These are phyloP conservation scores for Acestrorhynchus altus DNA, from an alignment of 2,797 vertebrate species.

Conservation along the genomic window DNA sequence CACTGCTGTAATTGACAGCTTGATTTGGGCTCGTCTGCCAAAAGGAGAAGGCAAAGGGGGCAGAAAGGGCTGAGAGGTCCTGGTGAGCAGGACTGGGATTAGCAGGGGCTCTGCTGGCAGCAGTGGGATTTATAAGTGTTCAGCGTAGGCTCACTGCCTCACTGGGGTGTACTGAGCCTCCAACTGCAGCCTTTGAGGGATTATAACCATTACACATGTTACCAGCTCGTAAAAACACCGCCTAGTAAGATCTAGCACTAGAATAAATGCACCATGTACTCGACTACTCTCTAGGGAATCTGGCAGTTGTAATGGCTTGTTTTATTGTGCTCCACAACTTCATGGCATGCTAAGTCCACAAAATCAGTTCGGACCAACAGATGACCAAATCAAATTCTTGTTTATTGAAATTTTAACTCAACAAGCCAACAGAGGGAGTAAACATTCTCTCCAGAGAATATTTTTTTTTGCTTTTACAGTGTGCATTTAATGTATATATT, in stretches of 20 bases:
- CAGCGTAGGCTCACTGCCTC: slow-evolving; percentile 22
- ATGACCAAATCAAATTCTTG: not conserved
- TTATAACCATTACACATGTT: slow-evolving; percentile 40
- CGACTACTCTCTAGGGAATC: slow-evolving; percentile 50
- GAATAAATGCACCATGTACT: slow-evolving; percentile 60
- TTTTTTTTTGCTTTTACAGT: not conserved
- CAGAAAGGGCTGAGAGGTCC: slow-evolving; percentile 75
- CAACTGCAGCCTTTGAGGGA: slow-evolving; percentile 35
- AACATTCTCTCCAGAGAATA: not conserved
- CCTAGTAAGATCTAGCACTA: slow-evolving; percentile 68
- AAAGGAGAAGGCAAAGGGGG: slow-evolving; percentile 76
- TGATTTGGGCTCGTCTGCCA: slow-evolving; percentile 82
- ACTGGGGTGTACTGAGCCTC: slow-evolving; percentile 21
- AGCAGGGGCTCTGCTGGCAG: slow-evolving; percentile 26
- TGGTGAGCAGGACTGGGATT: slow-evolving; percentile 36
- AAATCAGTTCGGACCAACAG: slow-evolving; percentile 14
- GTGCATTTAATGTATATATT: too few relatives aligned
- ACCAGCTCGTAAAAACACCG: slow-evolving; percentile 60
- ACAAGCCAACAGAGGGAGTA: not conserved
- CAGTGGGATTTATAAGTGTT: slow-evolving; percentile 35
- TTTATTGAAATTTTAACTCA: not conserved
- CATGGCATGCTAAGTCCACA: slow-evolving; percentile 20
- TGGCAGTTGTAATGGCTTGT: slow-evolving; percentile 18
- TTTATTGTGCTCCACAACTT: slow-evolving; percentile 30
- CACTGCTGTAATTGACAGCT: slow-evolving; percentile 83